Evolutionary conservation across 1,140 invertebrate species (phyloP).

Genomic region (Phymorhynchus buccinoides): DNA sequence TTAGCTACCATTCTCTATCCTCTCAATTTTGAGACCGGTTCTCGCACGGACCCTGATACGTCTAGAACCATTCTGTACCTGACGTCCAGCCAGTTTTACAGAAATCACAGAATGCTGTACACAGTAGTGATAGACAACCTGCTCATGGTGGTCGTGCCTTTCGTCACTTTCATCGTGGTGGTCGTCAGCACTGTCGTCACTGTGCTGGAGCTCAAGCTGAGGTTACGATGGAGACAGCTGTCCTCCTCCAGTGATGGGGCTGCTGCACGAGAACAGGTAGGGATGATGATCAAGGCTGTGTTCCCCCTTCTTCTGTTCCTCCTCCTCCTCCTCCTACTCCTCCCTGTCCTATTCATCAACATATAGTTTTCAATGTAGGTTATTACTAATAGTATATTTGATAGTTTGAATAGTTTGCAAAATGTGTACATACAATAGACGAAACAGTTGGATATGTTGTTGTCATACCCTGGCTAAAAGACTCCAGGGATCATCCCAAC

Average conservation of each 20-base stretch:
- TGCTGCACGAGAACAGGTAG: background rate
- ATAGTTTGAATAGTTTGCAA: too few species aligned
- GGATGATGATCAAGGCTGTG: too few species aligned
- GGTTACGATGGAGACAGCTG: background rate
- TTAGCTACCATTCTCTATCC: background rate
- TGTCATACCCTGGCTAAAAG: too few species aligned
- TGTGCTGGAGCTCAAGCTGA: conserved; percentile 12
- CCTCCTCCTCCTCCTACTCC: too few species aligned
- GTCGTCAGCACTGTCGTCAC: conserved; percentile 10
- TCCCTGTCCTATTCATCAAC: too few species aligned
- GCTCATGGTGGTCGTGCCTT: background rate
- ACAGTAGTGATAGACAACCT: background rate
- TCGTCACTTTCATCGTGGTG: background rate
- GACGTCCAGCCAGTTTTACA: background rate
- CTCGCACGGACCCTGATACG: background rate
- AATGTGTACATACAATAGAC: too few species aligned
- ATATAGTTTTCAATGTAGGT: too few species aligned
- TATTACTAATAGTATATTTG: too few species aligned
- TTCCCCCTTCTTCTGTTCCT: too few species aligned
- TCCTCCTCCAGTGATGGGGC: background rate
- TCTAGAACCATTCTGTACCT: background rate
- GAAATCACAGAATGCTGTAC: background rate
- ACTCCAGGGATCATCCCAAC: too few species aligned
- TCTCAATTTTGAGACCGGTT: background rate
- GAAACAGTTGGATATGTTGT: too few species aligned